Evolutionary conservation across 1,140 invertebrate species (phyloP).

Genomic region (Drosophila aff.): DNA sequence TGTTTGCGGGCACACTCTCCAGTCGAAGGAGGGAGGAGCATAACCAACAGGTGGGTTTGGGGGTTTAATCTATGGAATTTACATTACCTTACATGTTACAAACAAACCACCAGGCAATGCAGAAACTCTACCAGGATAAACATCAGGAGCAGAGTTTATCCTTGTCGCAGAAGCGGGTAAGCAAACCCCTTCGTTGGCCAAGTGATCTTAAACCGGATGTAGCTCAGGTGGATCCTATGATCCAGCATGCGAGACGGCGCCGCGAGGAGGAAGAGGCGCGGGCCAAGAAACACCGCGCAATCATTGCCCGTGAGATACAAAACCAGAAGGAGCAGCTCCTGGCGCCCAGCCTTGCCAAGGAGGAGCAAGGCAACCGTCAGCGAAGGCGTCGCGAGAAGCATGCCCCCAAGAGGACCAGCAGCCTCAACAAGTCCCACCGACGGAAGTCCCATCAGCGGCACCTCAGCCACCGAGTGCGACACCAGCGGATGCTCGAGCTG

Average conservation of each 20-base stretch:
- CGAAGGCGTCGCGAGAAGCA: neutral
- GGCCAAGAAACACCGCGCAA: constrained; percentile 33
- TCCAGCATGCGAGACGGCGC: constrained; percentile 2
- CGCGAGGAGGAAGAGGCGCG: constrained; percentile 19
- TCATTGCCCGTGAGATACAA: constrained; percentile 36
- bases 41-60: constrained; percentile 9
- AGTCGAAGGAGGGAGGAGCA: constrained; percentile 72
- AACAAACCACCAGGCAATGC: neutral
- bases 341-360: constrained; percentile 15
- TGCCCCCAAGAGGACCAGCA: constrained; percentile 12
- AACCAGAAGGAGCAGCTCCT: constrained; percentile 36
- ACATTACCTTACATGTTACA: neutral
- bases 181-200: neutral
- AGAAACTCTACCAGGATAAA: constrained; percentile 6
- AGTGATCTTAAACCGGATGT: neutral
- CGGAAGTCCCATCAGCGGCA: constrained; percentile 20
- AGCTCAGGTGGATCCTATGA: constrained; percentile 1
- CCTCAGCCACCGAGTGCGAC: constrained; percentile 37
- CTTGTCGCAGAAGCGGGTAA: neutral
- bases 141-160: constrained; percentile 5
- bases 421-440: constrained; percentile 13
- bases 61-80: neutral
- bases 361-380: constrained; percentile 11
- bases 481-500: constrained; percentile 45
- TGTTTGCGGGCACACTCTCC: constrained; percentile 90